Evolutionary conservation across 2,113 vertebrate genomes (phyloP).

Genomic region (Crotalus tigris): DNA sequence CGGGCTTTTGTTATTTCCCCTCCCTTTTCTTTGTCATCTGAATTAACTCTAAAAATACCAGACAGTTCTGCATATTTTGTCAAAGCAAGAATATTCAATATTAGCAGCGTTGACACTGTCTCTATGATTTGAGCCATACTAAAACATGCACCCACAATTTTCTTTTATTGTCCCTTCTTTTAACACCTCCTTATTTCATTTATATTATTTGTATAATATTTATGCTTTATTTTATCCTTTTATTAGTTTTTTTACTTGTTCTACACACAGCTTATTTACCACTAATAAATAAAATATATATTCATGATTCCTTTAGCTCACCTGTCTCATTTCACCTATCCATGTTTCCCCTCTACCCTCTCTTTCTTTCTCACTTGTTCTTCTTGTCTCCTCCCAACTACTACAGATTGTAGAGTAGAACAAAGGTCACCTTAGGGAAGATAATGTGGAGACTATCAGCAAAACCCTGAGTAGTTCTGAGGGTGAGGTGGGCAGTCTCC

Average conservation of each 20-base stretch:
- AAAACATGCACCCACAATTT: not conserved
- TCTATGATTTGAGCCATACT: not conserved
- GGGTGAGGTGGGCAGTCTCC: not conserved
- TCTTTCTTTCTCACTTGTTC: not conserved
- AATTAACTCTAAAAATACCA: too few species aligned
- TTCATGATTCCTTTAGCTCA: not conserved
- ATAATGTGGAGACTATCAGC: not conserved
- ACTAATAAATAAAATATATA: not conserved
- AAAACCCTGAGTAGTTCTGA: not conserved
- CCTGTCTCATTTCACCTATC: not conserved
- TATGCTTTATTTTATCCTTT: not conserved
- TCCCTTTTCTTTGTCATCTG: too few species aligned
- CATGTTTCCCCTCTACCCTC: not conserved
- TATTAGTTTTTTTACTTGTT: not conserved
- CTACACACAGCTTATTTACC: not conserved
- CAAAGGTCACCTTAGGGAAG: not conserved
- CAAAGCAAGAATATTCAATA: too few species aligned
- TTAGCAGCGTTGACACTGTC: too few species aligned
- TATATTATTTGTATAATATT: not conserved
- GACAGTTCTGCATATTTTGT: too few species aligned
- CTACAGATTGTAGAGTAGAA: not conserved
- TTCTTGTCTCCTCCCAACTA: not conserved
- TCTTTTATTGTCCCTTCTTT: not conserved
- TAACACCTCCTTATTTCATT: not conserved
- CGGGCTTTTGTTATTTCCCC: too few species aligned